Conservation (phyloP, 2,888 invertebrate genomes). For the Eucera pruinosa region DNA sequence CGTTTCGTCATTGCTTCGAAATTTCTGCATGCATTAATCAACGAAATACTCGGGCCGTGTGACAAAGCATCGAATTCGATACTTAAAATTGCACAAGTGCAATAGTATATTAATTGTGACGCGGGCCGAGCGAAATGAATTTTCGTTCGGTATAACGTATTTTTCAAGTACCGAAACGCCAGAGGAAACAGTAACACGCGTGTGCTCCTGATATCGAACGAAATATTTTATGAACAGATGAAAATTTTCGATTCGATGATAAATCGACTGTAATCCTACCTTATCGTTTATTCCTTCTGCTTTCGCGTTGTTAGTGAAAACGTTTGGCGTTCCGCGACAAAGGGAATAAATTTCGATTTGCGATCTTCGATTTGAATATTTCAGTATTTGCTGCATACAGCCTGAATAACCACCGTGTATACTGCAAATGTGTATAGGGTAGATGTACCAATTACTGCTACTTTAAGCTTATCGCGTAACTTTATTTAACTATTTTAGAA, state of each 20-base stretch:
- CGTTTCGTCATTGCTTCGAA: constrained; percentile 37
- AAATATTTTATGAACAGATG: constrained; percentile 4
- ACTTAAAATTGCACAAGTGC: constrained; percentile 8
- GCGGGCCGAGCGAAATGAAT: not conserved
- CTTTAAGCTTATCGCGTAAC: too few relatives aligned
- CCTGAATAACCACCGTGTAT: too few relatives aligned
- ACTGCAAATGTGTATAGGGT: too few relatives aligned
- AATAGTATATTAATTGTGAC: constrained; percentile 18
- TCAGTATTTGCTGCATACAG: not conserved
- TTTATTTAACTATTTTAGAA: too few relatives aligned
- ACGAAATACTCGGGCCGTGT: not conserved
- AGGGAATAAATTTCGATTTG: constrained; percentile 2
- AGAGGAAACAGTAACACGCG: too few relatives aligned
- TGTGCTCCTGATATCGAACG: too few relatives aligned
- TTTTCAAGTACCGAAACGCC: not conserved
- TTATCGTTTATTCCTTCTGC: not conserved
- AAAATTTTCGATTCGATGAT: not conserved
- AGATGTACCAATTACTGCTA: too few relatives aligned
- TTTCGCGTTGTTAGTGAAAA: not conserved
- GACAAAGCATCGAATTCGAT: constrained; percentile 25
- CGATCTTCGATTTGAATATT: not conserved
- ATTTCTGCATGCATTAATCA: constrained; percentile 44
- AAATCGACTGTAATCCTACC: not conserved
- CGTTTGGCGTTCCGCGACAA: not conserved
- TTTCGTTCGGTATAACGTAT: not conserved